Percentiles rank a stretch among this genome's conserved stretches.
These are phyloP conservation scores for Parazoanthus darwini DNA, from an alignment of 92 coral and sea anemone genomes.

Conservation along the genomic window DNA sequence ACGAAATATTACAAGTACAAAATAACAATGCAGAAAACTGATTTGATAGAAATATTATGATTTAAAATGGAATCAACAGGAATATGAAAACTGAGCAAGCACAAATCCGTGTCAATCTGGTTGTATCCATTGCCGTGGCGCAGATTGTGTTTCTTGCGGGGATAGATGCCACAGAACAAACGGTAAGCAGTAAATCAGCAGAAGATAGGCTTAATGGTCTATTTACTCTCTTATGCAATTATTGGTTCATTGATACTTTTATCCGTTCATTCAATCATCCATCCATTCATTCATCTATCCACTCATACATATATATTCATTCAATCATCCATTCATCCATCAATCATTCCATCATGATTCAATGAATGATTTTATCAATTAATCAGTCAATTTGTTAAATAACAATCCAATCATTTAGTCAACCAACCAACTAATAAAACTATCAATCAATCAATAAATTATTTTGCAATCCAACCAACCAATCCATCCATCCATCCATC, in stretches of 20 bases:
- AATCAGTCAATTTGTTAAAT: neutral
- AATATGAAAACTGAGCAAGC: constrained; percentile 56
- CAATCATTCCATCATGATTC: neutral
- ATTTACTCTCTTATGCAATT: too few species aligned
- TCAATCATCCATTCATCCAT: neutral
- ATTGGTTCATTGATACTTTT: too few species aligned
- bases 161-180: constrained; percentile 45
- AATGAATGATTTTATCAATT: neutral
- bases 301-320: too few species aligned
- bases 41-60: too few species aligned
- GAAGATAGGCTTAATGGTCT: too few species aligned
- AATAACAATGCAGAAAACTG: neutral
- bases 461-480: neutral
- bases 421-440: too few species aligned
- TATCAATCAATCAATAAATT: neutral
- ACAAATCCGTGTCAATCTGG: constrained; percentile 71
- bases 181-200: constrained; percentile 36
- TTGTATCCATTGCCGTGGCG: constrained; percentile 63
- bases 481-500: neutral
- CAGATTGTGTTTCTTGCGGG: constrained; percentile 69
- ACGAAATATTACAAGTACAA: neutral
- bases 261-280: neutral
- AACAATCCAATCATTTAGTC: too few species aligned
- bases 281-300: neutral
- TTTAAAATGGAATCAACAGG: constrained; percentile 14